Evolutionary conservation across 2,888 invertebrate species (phyloP), one percentile per base, ranked within the genome.

Genomic region (Leptothorax acervorum): DNA sequence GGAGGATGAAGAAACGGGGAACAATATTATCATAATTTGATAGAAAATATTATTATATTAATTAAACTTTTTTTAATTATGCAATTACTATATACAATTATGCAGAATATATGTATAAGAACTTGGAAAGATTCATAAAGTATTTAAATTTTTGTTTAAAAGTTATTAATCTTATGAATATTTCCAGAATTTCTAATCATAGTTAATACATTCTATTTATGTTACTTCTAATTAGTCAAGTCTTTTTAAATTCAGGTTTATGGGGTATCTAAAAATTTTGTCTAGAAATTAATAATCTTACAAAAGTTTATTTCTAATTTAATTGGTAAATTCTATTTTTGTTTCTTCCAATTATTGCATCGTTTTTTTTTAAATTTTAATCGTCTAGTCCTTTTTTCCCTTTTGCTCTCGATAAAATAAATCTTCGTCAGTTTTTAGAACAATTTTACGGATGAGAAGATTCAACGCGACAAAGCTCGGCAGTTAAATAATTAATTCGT

Each of bases 401-500:
- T n/a, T 60, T 45, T 28, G 11, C 18, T 60, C 18, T 31, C 1
- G 6, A 45, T 63, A 45, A 18, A 9, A 55, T 48, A 28, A 35
- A 62, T 35, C 11, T 15, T 48, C 0, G 1, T 48, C 0, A 0
- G 15, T n/a, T 39, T 39, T 6, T 48, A 3, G 23, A 65, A 75
- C 18, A 51, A 39, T 51, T 23, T 6, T 39, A 9, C 23, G 23
- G 31, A 23, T 15, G 15, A 55, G 1, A 23, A 57, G 12, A 70
- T 45, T 70, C 28, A n/a, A n/a, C 48, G 15, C 6, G 18, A 12
- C 42, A 31, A 28, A 57, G 18, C 11, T 23, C 0, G 23, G 12
- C 23, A 48, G 23, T 35, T 39, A 45, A 66, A 60, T 71, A 79
- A 79, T 79, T 79, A 45, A 79, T 35, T 18, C 35, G 23, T 57